These are phyloP conservation scores for Cataglyphis albicans DNA, from an alignment of 2,888 invertebrate species.

Conservation along the genomic window DNA sequence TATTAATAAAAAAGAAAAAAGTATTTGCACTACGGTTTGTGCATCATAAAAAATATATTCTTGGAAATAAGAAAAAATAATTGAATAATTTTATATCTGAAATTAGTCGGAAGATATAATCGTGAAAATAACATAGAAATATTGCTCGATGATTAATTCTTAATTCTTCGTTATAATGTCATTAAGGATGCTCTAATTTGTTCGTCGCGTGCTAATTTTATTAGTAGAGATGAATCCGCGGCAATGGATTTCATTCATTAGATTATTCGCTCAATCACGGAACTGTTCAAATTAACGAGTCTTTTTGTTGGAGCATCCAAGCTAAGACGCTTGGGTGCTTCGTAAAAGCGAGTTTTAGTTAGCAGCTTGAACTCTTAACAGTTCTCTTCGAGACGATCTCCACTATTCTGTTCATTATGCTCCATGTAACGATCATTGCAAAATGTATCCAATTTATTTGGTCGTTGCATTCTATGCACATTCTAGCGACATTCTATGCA, in stretches of 20 bases:
- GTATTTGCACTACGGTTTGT: background rate
- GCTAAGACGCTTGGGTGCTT: background rate
- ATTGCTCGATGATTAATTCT: background rate
- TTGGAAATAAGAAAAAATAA: background rate
- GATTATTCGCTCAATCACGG: slow-evolving; percentile 3
- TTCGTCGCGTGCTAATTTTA: background rate
- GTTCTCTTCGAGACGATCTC: slow-evolving; percentile 14
- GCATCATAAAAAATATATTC: background rate
- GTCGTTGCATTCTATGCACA: slow-evolving; percentile 5
- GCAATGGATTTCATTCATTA: background rate
- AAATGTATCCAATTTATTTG: slow-evolving; percentile 52
- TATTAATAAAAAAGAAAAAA: background rate
- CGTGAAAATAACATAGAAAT: background rate
- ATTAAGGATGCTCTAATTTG: background rate
- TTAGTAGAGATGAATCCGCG: background rate
- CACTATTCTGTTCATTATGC: slow-evolving; percentile 44
- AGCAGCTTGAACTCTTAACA: slow-evolving; percentile 26
- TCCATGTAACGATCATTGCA: slow-evolving; percentile 43
- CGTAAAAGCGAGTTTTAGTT: slow-evolving; percentile 29
- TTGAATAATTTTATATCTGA: background rate
- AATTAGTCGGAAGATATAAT: background rate
- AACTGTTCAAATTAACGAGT: slow-evolving; percentile 32
- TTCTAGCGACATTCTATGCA: background rate
- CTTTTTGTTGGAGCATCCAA: slow-evolving; percentile 9
- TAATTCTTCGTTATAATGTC: background rate